Evolutionary conservation across 2,113 vertebrate genomes (phyloP).

Genomic region (Prochilodus magdalenae): DNA sequence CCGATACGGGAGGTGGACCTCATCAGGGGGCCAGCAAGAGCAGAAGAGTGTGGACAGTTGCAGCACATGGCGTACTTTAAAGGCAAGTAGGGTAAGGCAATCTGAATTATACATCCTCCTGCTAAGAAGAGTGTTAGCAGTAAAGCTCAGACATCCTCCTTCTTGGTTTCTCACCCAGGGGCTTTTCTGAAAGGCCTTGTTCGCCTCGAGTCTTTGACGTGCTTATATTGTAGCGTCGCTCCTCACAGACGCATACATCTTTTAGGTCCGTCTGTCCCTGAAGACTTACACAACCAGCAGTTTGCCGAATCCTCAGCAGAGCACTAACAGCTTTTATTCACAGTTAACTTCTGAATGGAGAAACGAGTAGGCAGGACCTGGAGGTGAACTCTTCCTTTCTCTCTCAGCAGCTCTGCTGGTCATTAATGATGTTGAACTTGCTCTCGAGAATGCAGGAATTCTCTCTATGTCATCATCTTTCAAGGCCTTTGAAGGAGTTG

Average conservation of each 20-base stretch:
- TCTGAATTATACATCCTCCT: not conserved
- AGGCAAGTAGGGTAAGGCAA: not conserved
- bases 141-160: not conserved
- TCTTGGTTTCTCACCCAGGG: not conserved
- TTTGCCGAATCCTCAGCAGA: not conserved
- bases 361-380: not conserved
- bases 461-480: too few species aligned
- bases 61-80: not conserved
- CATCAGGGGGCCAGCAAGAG: too few species aligned
- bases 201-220: not conserved
- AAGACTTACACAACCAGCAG: not conserved
- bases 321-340: constrained; percentile 1
- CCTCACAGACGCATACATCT: not conserved
- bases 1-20: too few species aligned
- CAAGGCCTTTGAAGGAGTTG: too few species aligned
- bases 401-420: not conserved
- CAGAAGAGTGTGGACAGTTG: too few species aligned
- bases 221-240: not conserved
- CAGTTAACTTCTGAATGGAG: not conserved
- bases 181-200: constrained; percentile 5
- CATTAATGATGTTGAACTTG: not conserved
- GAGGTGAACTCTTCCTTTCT: not conserved
- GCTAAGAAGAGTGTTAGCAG: not conserved
- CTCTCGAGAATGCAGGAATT: not conserved
- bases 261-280: not conserved